Evolutionary conservation across 2,888 invertebrate genomes (phyloP), one percentile per base, ranked within the genome.

Genomic region (Acleris sparsana): DNA sequence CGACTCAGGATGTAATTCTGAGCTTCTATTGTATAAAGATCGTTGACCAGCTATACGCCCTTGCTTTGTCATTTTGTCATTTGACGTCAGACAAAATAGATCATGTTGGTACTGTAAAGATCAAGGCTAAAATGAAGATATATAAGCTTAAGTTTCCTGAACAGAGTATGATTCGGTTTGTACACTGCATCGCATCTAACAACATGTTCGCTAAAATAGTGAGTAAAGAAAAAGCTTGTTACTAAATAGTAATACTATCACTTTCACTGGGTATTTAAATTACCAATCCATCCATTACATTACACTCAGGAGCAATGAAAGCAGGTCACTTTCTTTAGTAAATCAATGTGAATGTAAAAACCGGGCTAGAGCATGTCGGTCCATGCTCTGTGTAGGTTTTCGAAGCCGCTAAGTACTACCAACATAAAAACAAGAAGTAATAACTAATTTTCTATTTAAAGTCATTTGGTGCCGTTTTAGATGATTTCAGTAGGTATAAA

Each of bases 181-280:
- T 79, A 73, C 70, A 69, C 80, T 82, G 80, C 76, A 77, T 80
- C 78, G 70, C 74, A 73, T 75, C 75, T 65, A 77, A 69, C 80
- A 87, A 80, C 80, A 88, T 88, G 87, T 86, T 87, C 74, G 79
- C 81, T 70, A 88, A 88, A 80, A 77, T 86, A 63, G 87, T 88
- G 78, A 88, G 88, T 82, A 59, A 49, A 56, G 43, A 39, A 53
- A 53, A 43, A 62, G 46, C 17, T 46, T 46, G 46, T 46, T n/a
- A 46, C 5, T 46, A 39, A 39, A 39, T 39, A 39, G 39, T 13
- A 13, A 39, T 39, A 43, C 55, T 16, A 17, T 9, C 11, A 2
- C 55, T 18, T 29, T 33, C 17, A 16, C 18, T 25, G 1, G 25
- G 25, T 25, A 3, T 33, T 33, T 9, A 33, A 33, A 9, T 9